Conservation (phyloP, 1,140 invertebrate species). For the Drosophila mayri region DNA sequence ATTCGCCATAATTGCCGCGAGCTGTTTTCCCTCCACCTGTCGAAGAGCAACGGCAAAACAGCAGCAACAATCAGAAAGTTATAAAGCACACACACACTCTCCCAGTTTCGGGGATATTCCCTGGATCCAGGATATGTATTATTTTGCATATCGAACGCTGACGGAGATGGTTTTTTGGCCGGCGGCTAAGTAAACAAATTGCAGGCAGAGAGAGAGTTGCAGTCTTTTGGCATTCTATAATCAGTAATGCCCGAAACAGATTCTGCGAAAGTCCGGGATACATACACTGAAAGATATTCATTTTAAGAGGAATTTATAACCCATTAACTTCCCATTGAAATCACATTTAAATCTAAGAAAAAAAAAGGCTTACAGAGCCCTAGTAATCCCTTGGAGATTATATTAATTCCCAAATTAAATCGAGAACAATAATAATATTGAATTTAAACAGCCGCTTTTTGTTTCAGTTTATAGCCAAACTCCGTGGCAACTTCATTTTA, state of each 20-base stretch:
- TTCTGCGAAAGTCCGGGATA: not conserved
- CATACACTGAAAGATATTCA: not conserved
- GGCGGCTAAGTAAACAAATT: slow-evolving; percentile 49
- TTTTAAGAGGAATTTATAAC: not conserved
- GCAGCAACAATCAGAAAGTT: slow-evolving; percentile 73
- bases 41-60: slow-evolving; percentile 30
- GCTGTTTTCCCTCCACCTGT: slow-evolving; percentile 58
- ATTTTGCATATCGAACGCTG: slow-evolving; percentile 64
- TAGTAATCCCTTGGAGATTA: not conserved
- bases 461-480: slow-evolving; percentile 19
- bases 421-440: not conserved
- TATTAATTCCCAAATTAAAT: not conserved
- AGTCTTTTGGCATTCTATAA: slow-evolving; percentile 31
- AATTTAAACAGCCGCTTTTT: not conserved
- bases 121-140: slow-evolving; percentile 8
- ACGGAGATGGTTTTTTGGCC: slow-evolving; percentile 24
- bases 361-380: not conserved
- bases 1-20: slow-evolving; percentile 67
- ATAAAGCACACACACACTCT: slow-evolving; percentile 48
- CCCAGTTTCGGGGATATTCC: not conserved
- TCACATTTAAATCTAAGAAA: not conserved
- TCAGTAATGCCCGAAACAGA: slow-evolving; percentile 49
- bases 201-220: slow-evolving; percentile 18
- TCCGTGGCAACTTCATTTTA: slow-evolving; percentile 58
- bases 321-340: not conserved